Base-by-base conservation (phyloP, 2,888 invertebrate genomes). In the Liodrosophila aerea region DNA sequence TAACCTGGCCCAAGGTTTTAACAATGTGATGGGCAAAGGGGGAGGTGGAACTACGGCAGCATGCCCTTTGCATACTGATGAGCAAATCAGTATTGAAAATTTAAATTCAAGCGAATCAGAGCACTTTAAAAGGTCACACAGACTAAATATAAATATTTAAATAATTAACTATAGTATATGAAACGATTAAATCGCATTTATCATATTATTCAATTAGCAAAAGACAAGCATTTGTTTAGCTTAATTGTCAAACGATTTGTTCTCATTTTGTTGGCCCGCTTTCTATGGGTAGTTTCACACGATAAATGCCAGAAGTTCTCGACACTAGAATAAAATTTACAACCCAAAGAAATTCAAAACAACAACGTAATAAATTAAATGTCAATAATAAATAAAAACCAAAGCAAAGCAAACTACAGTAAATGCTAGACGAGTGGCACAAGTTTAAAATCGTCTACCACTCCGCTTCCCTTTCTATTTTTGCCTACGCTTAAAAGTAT, bases 351-450 rank as follows among this genome's bases (percentile, higher is more conserved):
- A 65, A 66, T 59, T 43, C 62, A 43, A 51, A 52, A 50, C 61
- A 74, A 66, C 59, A 58, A 69, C 85, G 85, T 80, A 80, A 80
- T 80, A 72, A 81, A 47, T 56, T 29, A 54, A 84, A 53, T 82
- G 68, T 82, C 78, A 84, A 74, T 84, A 81, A 66, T 57, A 70
- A 60, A 70, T 40, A 34, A 41, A 47, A 16, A 13, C 15, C 16
- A 31, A 11, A 33, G 9, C 7, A 9, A 31, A 16, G n/a, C 27
- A 16, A 31, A 56, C 34, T 44, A 54, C 27, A 63, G 58, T 54
- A 7, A 43, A 56, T 31, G 37, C 11, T 27, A 31, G 29, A n/a
- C n/a, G n/a, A n/a, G n/a, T n/a, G n/a, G n/a, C n/a, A n/a, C n/a
- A n/a, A n/a, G n/a, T n/a, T n/a, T n/a, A n/a, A n/a, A n/a, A n/a